phyloP scores from a whole-genome alignment of 1,140 invertebrate species.

The Yoshiicerus persimilis region DNA sequence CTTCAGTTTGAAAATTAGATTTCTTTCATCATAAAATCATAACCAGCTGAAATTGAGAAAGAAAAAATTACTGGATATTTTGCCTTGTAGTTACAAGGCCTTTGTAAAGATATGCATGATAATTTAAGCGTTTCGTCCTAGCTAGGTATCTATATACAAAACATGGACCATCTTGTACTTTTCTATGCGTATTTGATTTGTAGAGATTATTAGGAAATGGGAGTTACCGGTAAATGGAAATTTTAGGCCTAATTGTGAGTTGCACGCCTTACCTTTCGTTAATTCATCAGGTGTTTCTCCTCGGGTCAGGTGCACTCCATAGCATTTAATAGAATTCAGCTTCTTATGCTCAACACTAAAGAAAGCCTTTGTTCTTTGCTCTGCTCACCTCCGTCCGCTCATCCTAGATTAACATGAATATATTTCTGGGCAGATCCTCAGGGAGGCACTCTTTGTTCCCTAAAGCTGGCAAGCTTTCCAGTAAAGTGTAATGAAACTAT shows the following conservation, averaged over 20 bases:
- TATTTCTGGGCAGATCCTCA: background rate
- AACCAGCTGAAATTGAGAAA: background rate
- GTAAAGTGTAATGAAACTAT: background rate
- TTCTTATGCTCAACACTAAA: background rate
- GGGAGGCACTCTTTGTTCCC: background rate
- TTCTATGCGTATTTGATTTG: background rate
- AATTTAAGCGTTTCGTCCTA: no score
- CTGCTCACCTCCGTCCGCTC: background rate
- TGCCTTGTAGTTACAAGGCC: no score
- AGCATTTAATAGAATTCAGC: background rate
- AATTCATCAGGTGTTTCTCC: conserved; percentile 5
- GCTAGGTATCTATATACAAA: no score
- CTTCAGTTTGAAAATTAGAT: background rate
- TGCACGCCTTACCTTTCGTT: background rate
- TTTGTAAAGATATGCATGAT: background rate
- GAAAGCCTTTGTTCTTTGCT: background rate
- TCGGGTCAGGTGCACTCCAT: background rate
- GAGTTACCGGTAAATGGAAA: conserved; percentile 9
- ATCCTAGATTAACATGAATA: background rate
- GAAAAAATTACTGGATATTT: background rate
- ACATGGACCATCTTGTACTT: no score
- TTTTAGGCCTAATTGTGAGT: background rate
- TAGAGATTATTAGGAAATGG: background rate
- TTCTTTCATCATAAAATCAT: background rate
- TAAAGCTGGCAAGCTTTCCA: background rate